Conservation (phyloP, 2,888 invertebrate species). For the Philopedon plagiatum region DNA sequence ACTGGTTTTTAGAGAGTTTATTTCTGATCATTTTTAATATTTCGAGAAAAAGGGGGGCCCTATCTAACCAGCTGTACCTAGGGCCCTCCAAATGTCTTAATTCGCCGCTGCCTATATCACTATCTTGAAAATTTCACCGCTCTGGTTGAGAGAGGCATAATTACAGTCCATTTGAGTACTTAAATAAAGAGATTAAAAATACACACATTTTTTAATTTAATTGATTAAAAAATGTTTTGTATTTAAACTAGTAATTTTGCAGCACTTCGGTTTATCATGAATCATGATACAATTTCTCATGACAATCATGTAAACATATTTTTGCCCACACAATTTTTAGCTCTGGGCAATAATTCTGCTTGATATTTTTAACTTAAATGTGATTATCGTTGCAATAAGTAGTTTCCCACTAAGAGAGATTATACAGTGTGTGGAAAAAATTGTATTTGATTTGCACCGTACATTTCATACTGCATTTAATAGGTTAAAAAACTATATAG, state of each 20-base stretch:
- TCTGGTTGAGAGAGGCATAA: too few relatives aligned
- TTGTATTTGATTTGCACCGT: background rate
- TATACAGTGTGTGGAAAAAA: constrained; percentile 35
- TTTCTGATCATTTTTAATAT: too few relatives aligned
- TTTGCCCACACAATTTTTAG: constrained; percentile 19
- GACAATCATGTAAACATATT: constrained; percentile 43
- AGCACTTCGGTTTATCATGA: constrained; percentile 32
- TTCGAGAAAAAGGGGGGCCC: too few relatives aligned
- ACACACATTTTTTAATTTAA: too few relatives aligned
- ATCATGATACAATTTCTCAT: constrained; percentile 45
- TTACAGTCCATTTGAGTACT: too few relatives aligned
- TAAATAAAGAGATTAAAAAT: too few relatives aligned
- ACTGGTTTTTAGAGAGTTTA: too few relatives aligned
- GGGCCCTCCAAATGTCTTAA: too few relatives aligned
- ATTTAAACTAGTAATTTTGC: constrained; percentile 5
- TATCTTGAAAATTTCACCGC: too few relatives aligned
- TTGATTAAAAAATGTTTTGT: too few relatives aligned
- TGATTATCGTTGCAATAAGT: constrained; percentile 45
- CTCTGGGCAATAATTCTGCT: constrained; percentile 17
- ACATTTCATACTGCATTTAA: background rate
- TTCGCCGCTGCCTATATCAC: too few relatives aligned
- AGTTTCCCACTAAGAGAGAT: constrained; percentile 9
- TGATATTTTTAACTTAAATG: constrained; percentile 40
- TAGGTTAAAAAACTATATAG: background rate
- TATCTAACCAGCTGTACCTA: too few relatives aligned